Conservation (phyloP, 2,113 vertebrate species). For the Nipponia nippon region DNA sequence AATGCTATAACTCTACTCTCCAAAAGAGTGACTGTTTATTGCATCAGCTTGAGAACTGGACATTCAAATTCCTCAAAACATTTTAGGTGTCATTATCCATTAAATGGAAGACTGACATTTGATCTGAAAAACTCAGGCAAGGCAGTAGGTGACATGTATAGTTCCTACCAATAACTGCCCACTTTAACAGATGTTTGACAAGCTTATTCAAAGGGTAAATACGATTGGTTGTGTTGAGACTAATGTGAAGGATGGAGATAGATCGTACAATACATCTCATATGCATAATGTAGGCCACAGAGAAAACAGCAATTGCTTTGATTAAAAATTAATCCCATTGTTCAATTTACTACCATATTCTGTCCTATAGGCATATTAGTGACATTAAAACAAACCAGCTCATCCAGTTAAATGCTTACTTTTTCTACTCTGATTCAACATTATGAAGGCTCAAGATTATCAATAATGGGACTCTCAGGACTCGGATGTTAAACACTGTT, state of each 20-base stretch:
- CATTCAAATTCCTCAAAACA: not conserved
- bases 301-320: not conserved
- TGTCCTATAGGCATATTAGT: not conserved
- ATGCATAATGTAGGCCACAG: not conserved
- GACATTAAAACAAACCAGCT: not conserved
- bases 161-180: not conserved
- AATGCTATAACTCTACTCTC: not conserved
- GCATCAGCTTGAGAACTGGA: not conserved
- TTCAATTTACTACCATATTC: not conserved
- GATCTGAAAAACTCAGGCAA: not conserved
- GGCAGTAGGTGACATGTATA: not conserved
- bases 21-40: not conserved
- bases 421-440: not conserved
- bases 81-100: not conserved
- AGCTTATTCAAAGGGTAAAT: not conserved
- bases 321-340: not conserved
- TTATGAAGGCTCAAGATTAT: not conserved
- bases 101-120: not conserved
- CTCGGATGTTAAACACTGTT: not conserved
- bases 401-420: not conserved
- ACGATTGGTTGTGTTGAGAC: not conserved
- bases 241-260: not conserved
- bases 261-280: not conserved
- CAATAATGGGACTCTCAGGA: not conserved
- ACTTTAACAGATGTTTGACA: not conserved